Evolutionary conservation across 2,888 invertebrate species (phyloP).

Genomic region (Caenorhabditis sp.): DNA sequence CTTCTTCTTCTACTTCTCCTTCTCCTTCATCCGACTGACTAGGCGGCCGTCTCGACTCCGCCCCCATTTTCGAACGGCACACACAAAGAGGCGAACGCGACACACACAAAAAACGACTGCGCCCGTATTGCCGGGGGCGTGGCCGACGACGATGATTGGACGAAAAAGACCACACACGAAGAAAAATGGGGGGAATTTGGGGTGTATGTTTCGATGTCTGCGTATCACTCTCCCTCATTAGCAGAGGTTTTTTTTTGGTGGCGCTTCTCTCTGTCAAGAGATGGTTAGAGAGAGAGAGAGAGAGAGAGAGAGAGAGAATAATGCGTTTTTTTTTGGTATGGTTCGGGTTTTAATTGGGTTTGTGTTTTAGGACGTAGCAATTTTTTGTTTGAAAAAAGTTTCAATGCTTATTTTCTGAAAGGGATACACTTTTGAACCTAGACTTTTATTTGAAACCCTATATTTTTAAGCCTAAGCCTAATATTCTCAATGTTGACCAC

Average conservation of each 20-base stretch:
- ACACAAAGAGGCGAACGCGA: neutral
- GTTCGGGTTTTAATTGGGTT: no score
- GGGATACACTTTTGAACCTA: no score
- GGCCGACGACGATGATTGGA: slow-evolving; percentile 3
- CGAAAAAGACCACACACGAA: slow-evolving; percentile 3
- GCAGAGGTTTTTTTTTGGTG: neutral
- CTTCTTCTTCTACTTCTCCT: neutral
- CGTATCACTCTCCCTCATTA: no score
- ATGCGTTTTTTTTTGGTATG: no score
- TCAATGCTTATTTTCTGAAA: no score
- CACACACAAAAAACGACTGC: neutral
- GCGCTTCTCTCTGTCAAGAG: neutral
- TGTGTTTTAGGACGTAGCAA: no score
- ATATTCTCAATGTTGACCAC: no score
- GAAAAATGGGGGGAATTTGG: slow-evolving; percentile 4
- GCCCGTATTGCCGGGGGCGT: neutral
- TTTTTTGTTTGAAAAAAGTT: no score
- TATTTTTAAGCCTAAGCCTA: no score
- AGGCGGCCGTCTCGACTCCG: slow-evolving; percentile 4
- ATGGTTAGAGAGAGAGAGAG: no score
- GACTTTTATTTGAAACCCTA: no score
- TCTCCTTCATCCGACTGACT: neutral
- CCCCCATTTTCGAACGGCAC: neutral
- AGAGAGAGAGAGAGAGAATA: no score
- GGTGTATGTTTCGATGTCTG: neutral